These are phyloP conservation scores for Syngnathus scovelli DNA, from an alignment of 2,113 vertebrate genomes.

Conservation along the genomic window DNA sequence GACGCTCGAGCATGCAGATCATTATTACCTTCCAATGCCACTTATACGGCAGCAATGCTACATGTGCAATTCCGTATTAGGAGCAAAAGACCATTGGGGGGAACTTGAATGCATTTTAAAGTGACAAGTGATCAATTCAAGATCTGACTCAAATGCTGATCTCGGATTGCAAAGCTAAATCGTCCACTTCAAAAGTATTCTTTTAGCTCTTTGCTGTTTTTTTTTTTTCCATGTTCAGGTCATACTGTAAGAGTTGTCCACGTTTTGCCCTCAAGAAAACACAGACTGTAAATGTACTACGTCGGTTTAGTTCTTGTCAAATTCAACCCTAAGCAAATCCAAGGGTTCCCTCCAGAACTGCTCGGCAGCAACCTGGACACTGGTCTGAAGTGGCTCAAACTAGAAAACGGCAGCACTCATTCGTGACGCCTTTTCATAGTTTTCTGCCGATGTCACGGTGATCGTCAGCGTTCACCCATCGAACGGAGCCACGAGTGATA, in stretches of 20 bases:
- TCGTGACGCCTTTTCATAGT: slow-evolving; percentile 14
- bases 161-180: neutral
- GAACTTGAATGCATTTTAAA: slow-evolving; percentile 21
- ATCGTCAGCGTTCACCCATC: slow-evolving; percentile 28
- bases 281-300: neutral
- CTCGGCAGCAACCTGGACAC: slow-evolving; percentile 1
- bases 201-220: neutral
- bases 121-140: neutral
- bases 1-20: slow-evolving; percentile 23
- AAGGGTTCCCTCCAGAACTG: slow-evolving; percentile 5
- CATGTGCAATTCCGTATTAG: neutral
- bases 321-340: slow-evolving; percentile 8
- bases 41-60: slow-evolving; percentile 28
- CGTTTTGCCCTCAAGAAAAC: slow-evolving; percentile 5
- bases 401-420: slow-evolving; percentile 3
- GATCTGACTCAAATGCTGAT: no score
- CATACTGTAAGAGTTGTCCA: neutral
- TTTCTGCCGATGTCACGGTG: neutral
- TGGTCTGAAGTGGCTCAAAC: neutral
- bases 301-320: slow-evolving; percentile 4
- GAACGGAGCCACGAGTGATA: slow-evolving; percentile 53
- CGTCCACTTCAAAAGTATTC: neutral
- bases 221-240: neutral
- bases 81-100: slow-evolving; percentile 6
- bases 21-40: neutral